A percentile compares a stretch with the other conserved stretches of the same genome.
phyloP scores from a whole-genome alignment of 2,113 vertebrate species.

The Arenaria interpres region DNA sequence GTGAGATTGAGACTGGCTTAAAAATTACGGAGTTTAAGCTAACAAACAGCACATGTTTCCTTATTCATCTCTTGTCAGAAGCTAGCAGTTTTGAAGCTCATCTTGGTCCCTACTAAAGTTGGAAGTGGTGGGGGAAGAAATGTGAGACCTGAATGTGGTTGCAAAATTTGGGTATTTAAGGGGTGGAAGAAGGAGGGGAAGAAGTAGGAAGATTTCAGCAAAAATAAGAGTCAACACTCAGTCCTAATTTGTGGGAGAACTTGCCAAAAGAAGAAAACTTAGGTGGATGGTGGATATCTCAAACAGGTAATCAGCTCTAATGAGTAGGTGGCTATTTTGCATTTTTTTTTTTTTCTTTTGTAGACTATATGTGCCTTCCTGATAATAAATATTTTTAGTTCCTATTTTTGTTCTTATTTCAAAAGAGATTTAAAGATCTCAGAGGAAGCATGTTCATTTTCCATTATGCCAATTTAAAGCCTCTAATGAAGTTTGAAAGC shows the following conservation, averaged over 20 bases:
- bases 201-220: not conserved
- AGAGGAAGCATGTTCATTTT: constrained; percentile 29
- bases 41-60: not conserved
- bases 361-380: not conserved
- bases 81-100: not conserved
- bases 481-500: constrained; percentile 31
- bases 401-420: constrained; percentile 33
- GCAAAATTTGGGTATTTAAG: not conserved
- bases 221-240: not conserved
- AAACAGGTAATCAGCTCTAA: not conserved
- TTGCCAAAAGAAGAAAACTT: not conserved
- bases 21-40: not conserved
- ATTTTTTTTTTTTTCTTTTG: not conserved
- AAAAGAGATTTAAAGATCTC: constrained; percentile 17
- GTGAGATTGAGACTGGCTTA: not conserved
- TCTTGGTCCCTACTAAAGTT: not conserved
- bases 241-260: not conserved
- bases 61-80: not conserved
- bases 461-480: constrained; percentile 10
- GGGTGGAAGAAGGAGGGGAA: not conserved
- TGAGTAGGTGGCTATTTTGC: not conserved
- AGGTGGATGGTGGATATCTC: not conserved
- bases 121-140: not conserved
- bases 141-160: not conserved
- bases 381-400: constrained; percentile 50